Percentiles rank a stretch among this genome's conserved stretches.
Conservation (phyloP, 2,888 invertebrate species). For the Thelaira solivaga region DNA sequence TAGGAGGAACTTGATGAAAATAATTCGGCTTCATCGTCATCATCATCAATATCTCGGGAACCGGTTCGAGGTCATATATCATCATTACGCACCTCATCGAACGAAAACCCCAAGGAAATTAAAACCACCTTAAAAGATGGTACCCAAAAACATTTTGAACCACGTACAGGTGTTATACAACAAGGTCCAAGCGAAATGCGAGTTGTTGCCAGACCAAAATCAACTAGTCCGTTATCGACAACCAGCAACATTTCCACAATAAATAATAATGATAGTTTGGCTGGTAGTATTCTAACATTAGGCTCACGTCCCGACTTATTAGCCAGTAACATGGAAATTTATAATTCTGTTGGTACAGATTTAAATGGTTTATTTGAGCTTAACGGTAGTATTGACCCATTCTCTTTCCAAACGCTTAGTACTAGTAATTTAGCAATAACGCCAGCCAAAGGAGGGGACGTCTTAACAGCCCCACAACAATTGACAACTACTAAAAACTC, state of each 20-base stretch:
- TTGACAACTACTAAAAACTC: slow-evolving; percentile 67
- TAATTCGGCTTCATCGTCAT: slow-evolving; percentile 75
- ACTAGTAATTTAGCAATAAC: slow-evolving; percentile 70
- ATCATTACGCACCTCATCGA: slow-evolving; percentile 70
- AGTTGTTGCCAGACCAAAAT: slow-evolving; percentile 65
- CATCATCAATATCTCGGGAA: slow-evolving; percentile 74
- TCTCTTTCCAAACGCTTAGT: slow-evolving; percentile 68
- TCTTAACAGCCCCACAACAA: slow-evolving; percentile 45
- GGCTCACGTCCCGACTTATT: slow-evolving; percentile 75
- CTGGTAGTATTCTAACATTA: slow-evolving; percentile 72
- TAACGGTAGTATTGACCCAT: slow-evolving; percentile 59
- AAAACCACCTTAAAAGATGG: slow-evolving; percentile 80
- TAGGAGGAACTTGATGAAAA: slow-evolving; percentile 75
- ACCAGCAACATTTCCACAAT: slow-evolving; percentile 70
- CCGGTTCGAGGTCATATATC: slow-evolving; percentile 77
- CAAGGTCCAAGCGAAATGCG: slow-evolving; percentile 77
- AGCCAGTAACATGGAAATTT: slow-evolving; percentile 74
- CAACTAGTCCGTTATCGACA: slow-evolving; percentile 64
- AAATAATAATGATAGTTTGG: slow-evolving; percentile 70
- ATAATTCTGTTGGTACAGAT: slow-evolving; percentile 71
- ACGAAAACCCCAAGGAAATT: slow-evolving; percentile 78
- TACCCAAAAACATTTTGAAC: slow-evolving; percentile 82
- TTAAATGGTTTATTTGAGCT: slow-evolving; percentile 74
- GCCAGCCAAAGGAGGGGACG: slow-evolving; percentile 39
- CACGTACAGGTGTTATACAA: slow-evolving; percentile 80